phyloP scores from a whole-genome alignment of 2,888 invertebrate genomes.

The Phengaris arion region DNA sequence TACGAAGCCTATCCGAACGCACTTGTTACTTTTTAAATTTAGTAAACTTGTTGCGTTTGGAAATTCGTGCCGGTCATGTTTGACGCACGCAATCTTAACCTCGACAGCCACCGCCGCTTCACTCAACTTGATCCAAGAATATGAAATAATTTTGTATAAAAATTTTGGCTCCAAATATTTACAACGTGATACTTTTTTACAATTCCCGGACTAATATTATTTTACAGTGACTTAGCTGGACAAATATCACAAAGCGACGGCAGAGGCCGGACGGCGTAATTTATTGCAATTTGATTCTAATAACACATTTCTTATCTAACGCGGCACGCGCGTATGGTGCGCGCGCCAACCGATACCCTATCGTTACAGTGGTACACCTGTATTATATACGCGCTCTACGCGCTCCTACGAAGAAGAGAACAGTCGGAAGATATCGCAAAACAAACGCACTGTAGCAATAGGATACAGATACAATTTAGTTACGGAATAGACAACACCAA shows the following conservation, averaged over 20 bases:
- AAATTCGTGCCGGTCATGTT: conserved; percentile 28
- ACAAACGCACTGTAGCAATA: conserved; percentile 72
- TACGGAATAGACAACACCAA: conserved; percentile 74
- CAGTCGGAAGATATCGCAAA: conserved; percentile 63
- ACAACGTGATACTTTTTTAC: conserved; percentile 73
- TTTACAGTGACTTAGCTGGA: conserved; percentile 68
- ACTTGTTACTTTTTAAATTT: conserved; percentile 28
- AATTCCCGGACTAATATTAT: conserved; percentile 70
- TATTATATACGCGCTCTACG: conserved; percentile 39
- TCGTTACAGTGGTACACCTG: conserved; percentile 65
- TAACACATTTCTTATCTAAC: conserved; percentile 76
- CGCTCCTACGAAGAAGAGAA: conserved; percentile 45
- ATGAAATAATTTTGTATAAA: conserved; percentile 75
- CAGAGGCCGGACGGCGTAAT: conserved; percentile 43
- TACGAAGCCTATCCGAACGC: conserved; percentile 13
- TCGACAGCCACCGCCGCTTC: conserved; percentile 41
- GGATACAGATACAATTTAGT: conserved; percentile 62
- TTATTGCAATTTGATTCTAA: conserved; percentile 72
- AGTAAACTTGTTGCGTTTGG: conserved; percentile 34
- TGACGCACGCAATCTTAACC: conserved; percentile 35
- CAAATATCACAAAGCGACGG: conserved; percentile 51
- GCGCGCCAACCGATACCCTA: conserved; percentile 61
- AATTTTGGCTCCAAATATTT: conserved; percentile 77
- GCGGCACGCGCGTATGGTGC: conserved; percentile 68
- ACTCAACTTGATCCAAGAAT: conserved; percentile 65